phyloP scores from a whole-genome alignment of 2,888 invertebrate genomes.

The Campoplex capitator region DNA sequence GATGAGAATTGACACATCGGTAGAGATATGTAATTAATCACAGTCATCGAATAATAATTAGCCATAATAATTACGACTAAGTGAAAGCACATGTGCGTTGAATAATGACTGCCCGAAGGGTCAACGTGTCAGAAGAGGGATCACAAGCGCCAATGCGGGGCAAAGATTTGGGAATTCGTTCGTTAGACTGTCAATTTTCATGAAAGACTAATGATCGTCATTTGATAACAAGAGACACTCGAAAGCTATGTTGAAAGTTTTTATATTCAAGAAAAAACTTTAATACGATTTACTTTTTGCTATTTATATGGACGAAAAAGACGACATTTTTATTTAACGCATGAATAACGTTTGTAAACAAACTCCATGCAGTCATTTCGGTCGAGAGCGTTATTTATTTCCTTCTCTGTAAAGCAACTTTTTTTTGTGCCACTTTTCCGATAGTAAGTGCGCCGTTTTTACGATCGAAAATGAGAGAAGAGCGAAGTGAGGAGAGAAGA shows the following conservation, averaged over 20 bases:
- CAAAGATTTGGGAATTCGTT: background rate
- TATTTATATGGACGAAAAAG: background rate
- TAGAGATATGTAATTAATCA: constrained; percentile 74
- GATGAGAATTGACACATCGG: constrained; percentile 48
- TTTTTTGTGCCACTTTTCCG: background rate
- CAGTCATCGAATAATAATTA: constrained; percentile 70
- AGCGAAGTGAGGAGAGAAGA: constrained; percentile 18
- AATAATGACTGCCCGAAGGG: constrained; percentile 26
- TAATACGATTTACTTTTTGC: background rate
- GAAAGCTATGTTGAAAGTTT: background rate
- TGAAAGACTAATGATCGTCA: background rate
- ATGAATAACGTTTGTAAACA: background rate
- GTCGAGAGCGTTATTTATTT: constrained; percentile 11
- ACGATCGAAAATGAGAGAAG: constrained; percentile 66
- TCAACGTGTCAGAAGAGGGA: background rate
- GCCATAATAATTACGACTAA: constrained; percentile 66
- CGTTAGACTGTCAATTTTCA: background rate
- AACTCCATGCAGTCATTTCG: background rate
- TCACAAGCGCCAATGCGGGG: background rate
- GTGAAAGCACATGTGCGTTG: constrained; percentile 25
- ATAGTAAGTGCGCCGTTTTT: constrained; percentile 58
- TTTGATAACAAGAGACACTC: background rate
- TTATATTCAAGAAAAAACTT: background rate
- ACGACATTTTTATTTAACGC: background rate
- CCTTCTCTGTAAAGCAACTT: constrained; percentile 3